Percentiles rank a stretch among this genome's conserved stretches.
These are phyloP conservation scores for Asobara japonica DNA, from an alignment of 1,140 invertebrate genomes.

Conservation along the genomic window DNA sequence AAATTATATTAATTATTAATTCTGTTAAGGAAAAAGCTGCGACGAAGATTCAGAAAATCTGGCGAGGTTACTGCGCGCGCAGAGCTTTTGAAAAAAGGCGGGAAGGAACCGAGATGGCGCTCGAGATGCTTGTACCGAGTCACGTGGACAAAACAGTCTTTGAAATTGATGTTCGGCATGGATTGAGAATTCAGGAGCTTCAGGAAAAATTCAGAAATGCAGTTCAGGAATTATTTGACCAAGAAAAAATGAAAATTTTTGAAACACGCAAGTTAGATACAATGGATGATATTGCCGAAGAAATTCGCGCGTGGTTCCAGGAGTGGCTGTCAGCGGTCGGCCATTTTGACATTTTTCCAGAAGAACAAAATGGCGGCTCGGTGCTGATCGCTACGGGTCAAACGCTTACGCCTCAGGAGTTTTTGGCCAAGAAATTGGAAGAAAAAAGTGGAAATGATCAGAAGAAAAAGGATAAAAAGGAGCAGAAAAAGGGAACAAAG, in stretches of 20 bases:
- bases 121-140: conserved; percentile 59
- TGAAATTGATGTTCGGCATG: conserved; percentile 64
- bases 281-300: conserved; percentile 76
- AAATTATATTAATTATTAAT: too few species aligned
- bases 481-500: conserved; percentile 26
- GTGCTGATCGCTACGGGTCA: conserved; percentile 67
- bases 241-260: conserved; percentile 67
- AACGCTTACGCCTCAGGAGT: conserved; percentile 67
- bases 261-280: conserved; percentile 69
- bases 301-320: conserved; percentile 75
- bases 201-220: conserved; percentile 65
- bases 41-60: conserved; percentile 63
- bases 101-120: conserved; percentile 55
- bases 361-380: conserved; percentile 66
- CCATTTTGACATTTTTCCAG: conserved; percentile 68
- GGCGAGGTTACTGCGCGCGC: conserved; percentile 58
- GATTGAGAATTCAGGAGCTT: conserved; percentile 65
- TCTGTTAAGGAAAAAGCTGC: conserved; percentile 53
- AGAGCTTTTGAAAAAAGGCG: conserved; percentile 51
- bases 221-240: conserved; percentile 66
- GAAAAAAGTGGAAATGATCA: conserved; percentile 39
- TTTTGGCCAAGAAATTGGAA: conserved; percentile 49
- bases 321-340: conserved; percentile 69
- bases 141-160: conserved; percentile 58
- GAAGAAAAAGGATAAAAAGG: conserved; percentile 30